Evolutionary conservation across 2,888 invertebrate species (phyloP), one percentile per base, ranked within the genome.

Genomic region (Cantharis flavilabris): DNA sequence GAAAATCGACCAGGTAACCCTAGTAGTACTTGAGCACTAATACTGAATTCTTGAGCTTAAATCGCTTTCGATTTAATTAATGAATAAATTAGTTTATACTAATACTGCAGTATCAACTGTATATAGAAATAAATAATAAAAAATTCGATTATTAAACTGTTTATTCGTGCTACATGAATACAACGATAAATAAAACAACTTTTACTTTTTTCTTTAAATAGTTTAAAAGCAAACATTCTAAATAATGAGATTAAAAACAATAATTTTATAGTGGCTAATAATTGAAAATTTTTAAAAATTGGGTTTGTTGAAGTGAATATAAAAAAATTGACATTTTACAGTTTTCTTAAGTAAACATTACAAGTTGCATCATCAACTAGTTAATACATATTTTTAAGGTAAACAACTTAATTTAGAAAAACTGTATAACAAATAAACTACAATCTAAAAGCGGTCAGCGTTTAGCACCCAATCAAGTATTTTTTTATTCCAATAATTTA

Each of bases 401-500:
- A 33, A 16, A 33, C 20, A 65, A n/a, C 26, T 70, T 71, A 33
- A 20, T 70, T 62, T 62, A 73, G 26, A 67, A 16, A 69, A 63
- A 65, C 64, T 65, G 49, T 72, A 72, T 63, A 69, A 70, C 14
- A 70, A 70, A 75, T 23, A 16, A 75, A 77, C 71, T 71, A 28
- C 23, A 49, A 75, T 70, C 69, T 75, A 73, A 73, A 78, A 76
- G 73, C 75, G 73, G 73, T 75, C 78, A 76, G 73, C 73, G 84
- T 83, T 49, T 86, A 87, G 87, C 87, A 87, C 87, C 87, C 86
- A 84, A 84, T 84, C 84, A 80, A 77, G 49, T 84, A 67, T 67
- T 85, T 49, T 49, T 49, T 49, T 83, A 80, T 76, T 80, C 78
- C 80, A 78, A 81, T 81, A 81, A 82, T 81, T 82, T 80, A 81